phyloP scores from a whole-genome alignment of 2,888 invertebrate species.

The Ormia ochracea region DNA sequence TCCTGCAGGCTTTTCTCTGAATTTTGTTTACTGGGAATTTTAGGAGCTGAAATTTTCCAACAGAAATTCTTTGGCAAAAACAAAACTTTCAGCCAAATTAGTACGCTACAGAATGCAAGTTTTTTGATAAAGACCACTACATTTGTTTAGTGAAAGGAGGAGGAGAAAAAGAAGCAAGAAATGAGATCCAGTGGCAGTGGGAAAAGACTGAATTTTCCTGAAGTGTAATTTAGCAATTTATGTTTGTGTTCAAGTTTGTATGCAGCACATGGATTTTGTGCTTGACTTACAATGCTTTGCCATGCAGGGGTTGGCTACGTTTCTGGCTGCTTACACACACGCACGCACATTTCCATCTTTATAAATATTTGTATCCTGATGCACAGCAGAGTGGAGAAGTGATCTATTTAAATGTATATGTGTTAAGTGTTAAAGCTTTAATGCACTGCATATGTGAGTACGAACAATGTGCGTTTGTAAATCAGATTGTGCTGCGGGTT shows the following conservation, averaged over 20 bases:
- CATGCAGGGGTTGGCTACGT: too few relatives aligned
- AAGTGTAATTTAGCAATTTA: constrained; percentile 46
- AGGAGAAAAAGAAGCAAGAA: not conserved
- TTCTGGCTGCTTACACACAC: too few relatives aligned
- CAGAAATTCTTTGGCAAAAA: not conserved
- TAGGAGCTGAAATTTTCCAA: not conserved
- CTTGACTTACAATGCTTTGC: constrained; percentile 44
- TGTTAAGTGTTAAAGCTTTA: constrained; percentile 11
- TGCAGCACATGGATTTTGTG: constrained; percentile 1
- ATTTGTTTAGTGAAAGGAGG: not conserved
- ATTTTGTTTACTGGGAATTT: not conserved
- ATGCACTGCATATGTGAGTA: not conserved
- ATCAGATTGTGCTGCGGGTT: constrained; percentile 38
- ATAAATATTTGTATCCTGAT: not conserved
- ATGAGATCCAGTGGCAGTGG: not conserved
- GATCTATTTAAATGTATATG: not conserved
- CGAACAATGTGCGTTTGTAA: constrained; percentile 5
- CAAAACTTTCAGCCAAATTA: too few relatives aligned
- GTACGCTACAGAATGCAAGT: not conserved
- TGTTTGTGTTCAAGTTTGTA: not conserved
- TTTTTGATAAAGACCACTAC: constrained; percentile 8
- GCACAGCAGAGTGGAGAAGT: not conserved
- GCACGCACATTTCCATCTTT: not conserved
- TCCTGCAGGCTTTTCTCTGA: not conserved
- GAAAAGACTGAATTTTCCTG: constrained; percentile 33